Conservation (phyloP, 2,113 vertebrate genomes). For the Brienomyrus longianalis region DNA sequence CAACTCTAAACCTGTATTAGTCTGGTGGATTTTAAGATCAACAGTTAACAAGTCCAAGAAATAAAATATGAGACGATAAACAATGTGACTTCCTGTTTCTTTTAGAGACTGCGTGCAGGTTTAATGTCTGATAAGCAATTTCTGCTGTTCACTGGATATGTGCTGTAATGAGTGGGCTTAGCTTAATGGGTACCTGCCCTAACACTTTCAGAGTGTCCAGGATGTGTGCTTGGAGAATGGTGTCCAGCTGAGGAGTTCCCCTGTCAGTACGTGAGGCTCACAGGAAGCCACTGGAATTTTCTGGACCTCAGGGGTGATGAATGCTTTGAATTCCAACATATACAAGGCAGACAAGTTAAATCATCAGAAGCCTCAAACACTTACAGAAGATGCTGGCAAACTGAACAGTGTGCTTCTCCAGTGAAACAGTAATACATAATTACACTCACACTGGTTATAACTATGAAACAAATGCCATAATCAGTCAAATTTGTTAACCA, state of each 20-base stretch:
- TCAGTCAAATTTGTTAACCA: neutral
- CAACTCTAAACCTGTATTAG: conserved; percentile 62
- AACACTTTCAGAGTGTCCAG: neutral
- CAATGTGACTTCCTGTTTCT: neutral
- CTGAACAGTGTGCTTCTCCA: neutral
- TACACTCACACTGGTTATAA: neutral
- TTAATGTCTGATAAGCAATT: neutral
- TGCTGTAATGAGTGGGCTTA: neutral
- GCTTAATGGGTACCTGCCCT: neutral
- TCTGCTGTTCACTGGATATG: neutral
- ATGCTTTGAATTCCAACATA: neutral
- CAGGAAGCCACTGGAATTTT: neutral
- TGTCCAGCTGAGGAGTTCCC: neutral
- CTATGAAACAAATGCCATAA: neutral
- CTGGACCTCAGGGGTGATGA: neutral
- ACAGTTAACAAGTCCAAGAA: conserved; percentile 25
- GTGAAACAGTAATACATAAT: neutral
- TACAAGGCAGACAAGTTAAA: neutral
- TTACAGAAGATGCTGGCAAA: neutral
- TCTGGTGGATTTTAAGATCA: conserved; percentile 47
- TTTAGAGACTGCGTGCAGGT: neutral
- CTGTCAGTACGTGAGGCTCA: neutral
- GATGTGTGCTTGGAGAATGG: neutral
- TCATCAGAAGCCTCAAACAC: neutral
- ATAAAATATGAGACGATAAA: conserved; percentile 36